Percentiles rank a stretch among this genome's conserved stretches.
phyloP scores from a whole-genome alignment of 2,113 vertebrate genomes.

The Dicrurus megarhynchus region DNA sequence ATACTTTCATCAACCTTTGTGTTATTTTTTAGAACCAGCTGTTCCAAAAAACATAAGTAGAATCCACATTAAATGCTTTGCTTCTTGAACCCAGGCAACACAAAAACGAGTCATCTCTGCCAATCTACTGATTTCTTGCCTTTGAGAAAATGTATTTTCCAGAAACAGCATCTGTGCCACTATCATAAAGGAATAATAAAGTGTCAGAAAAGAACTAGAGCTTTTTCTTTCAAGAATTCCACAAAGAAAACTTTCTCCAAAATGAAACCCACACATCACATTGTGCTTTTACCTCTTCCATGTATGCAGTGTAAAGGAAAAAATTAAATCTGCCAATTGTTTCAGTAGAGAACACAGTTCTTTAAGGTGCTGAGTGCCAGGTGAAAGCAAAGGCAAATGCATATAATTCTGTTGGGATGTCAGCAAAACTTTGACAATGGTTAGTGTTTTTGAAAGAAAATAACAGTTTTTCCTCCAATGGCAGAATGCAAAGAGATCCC shows the following conservation, averaged over 20 bases:
- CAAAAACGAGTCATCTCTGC: neutral
- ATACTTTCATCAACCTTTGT: conserved; percentile 29
- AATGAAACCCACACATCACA: neutral
- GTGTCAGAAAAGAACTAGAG: neutral
- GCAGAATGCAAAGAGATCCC: neutral
- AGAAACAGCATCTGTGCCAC: neutral
- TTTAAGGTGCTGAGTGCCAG: neutral
- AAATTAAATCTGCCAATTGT: neutral
- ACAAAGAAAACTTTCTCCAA: neutral
- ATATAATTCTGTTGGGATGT: neutral
- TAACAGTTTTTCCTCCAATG: neutral
- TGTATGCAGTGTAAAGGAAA: neutral
- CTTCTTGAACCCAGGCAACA: neutral
- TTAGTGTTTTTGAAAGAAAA: neutral
- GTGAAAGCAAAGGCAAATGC: neutral
- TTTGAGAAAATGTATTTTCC: conserved; percentile 4
- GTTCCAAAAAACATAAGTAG: conserved; percentile 44
- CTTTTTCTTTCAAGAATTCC: conserved; percentile 14
- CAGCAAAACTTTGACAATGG: neutral
- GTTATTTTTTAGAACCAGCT: conserved; percentile 42
- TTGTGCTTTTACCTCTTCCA: neutral
- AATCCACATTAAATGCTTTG: conserved; percentile 47
- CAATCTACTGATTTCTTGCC: neutral
- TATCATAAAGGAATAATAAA: neutral
- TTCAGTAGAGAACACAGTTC: neutral